Evolutionary conservation across 2,888 invertebrate species (phyloP), one percentile per base, ranked within the genome.

Genomic region (Acrobasis consociella): DNA sequence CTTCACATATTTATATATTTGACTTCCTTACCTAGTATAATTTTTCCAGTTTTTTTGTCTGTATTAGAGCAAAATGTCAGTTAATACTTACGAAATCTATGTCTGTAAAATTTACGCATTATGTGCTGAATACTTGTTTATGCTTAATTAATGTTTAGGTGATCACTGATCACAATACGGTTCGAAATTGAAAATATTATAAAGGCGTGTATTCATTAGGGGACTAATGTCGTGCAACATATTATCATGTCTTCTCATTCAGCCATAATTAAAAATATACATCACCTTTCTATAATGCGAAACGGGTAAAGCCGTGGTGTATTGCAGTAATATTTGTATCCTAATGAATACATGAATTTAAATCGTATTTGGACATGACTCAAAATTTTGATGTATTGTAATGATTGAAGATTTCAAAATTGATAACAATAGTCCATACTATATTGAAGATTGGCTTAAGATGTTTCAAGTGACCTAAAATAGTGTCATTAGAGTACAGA

Each of bases 381-480:
- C 62, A 65, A 68, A 66, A 69, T 66, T 66, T 63, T 62, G 64
- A 65, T 66, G 62, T 63, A 56, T 56, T 17, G 46, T 22, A 67
- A 74, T 13, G 46, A 46, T 5, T 46, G 10, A 46, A n/a, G 11
- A 78, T 75, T 80, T 78, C 77, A 77, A 86, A 86, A 85, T 83
- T 83, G 67, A 74, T 78, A 80, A 82, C 83, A 80, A 87, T 82
- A 87, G 87, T 84, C 82, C 84, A 83, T 81, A 75, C 73, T 80
- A 68, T 78, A 78, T 78, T 76, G 76, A 75, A 67, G 70, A 83
- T 87, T 88, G 88, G 81, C 83, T 75, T 83, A 82, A 80, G 79
- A 80, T 79, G 81, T 87, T 87, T 83, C 82, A 83, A 83, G 83
- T 86, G 89, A 87, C 86, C 85, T 88, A 86, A 76, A 81, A 77